Conservation (phyloP, 2,797 vertebrate species). For the Mormyrus hasselquistii region DNA sequence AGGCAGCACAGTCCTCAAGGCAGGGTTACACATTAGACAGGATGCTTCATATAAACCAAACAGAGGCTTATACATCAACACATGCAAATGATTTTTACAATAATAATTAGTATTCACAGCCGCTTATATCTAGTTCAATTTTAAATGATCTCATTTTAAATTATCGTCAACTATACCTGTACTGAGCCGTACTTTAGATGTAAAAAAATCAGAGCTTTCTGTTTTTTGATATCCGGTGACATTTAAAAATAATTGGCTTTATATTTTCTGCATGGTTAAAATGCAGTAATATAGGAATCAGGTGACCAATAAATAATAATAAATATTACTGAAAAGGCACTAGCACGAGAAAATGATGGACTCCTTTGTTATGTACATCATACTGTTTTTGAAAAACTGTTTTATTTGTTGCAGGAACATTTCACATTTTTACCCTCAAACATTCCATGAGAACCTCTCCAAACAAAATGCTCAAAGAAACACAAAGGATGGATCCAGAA, state of each 20-base stretch:
- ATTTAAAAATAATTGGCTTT: neutral
- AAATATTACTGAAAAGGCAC: slow-evolving; percentile 1
- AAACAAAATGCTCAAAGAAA: neutral
- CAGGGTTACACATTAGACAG: neutral
- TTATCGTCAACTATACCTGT: neutral
- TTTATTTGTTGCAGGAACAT: neutral
- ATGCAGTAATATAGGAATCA: neutral
- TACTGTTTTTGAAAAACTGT: neutral
- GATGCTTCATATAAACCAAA: neutral
- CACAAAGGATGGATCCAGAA: neutral
- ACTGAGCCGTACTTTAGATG: neutral
- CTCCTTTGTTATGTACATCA: neutral
- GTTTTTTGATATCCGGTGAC: neutral
- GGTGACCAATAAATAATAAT: neutral
- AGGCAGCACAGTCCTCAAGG: neutral
- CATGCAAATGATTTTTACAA: neutral
- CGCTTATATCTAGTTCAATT: neutral
- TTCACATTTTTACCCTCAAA: neutral
- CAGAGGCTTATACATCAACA: neutral
- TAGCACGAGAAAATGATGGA: neutral
- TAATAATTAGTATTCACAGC: neutral
- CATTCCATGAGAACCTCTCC: neutral
- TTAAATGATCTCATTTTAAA: neutral
- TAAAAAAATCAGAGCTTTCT: neutral
- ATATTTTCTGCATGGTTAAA: neutral